These are phyloP conservation scores for Beris chalybata DNA, from an alignment of 2,888 invertebrate species.

Conservation along the genomic window DNA sequence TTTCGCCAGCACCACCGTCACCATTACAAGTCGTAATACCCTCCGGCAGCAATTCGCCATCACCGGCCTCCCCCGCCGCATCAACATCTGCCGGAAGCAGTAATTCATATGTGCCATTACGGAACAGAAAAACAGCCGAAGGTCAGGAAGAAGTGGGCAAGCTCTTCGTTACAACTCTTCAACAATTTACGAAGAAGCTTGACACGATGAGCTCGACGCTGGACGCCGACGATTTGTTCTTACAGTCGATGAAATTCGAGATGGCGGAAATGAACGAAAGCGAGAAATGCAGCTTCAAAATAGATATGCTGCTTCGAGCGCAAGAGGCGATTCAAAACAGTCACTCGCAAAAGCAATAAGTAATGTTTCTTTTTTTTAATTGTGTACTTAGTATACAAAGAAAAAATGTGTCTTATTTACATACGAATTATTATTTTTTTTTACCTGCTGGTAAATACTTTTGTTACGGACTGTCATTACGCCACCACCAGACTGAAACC, in stretches of 20 bases:
- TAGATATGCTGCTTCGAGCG: neutral
- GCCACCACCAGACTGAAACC: too few relatives aligned
- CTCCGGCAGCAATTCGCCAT: too few relatives aligned
- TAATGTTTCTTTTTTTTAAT: neutral
- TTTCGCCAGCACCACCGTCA: too few relatives aligned
- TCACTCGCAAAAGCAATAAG: neutral
- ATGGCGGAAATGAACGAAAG: slow-evolving; percentile 5
- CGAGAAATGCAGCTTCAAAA: too few relatives aligned
- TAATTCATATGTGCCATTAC: neutral
- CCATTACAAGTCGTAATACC: neutral
- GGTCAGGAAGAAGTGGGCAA: too few relatives aligned
- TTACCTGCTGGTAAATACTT: too few relatives aligned
- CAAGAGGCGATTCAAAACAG: slow-evolving; percentile 1
- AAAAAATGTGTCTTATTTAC: slow-evolving; percentile 6
- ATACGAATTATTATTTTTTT: too few relatives aligned
- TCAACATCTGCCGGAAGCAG: slow-evolving; percentile 6
- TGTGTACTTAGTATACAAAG: neutral
- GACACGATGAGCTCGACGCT: neutral
- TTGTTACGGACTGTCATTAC: too few relatives aligned
- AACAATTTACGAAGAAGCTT: slow-evolving; percentile 6
- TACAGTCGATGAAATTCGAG: slow-evolving; percentile 1
- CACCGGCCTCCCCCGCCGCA: neutral
- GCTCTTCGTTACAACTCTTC: neutral
- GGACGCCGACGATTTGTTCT: neutral
- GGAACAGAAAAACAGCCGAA: neutral